phyloP scores from a whole-genome alignment of 1,140 invertebrate genomes.

The Trichogramma pretiosum region DNA sequence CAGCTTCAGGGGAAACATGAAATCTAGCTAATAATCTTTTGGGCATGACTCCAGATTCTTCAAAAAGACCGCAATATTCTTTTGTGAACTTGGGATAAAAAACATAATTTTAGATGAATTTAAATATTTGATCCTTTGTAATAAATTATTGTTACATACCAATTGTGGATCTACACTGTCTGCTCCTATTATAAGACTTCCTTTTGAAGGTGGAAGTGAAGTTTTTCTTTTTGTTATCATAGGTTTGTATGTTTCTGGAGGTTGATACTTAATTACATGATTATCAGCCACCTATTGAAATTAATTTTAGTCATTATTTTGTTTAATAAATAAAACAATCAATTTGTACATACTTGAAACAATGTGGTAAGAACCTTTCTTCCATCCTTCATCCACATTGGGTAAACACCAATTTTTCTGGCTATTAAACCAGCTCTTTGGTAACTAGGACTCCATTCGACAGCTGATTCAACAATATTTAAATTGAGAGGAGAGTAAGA shows the following conservation, averaged over 20 bases:
- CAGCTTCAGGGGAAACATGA: conserved; percentile 75
- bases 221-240: conserved; percentile 37
- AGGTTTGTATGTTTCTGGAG: conserved; percentile 70
- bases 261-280: conserved; percentile 87
- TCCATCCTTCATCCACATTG: conserved; percentile 86
- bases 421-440: conserved; percentile 79
- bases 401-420: conserved; percentile 86
- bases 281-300: conserved; percentile 77
- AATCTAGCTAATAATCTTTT: conserved; percentile 80
- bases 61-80: conserved; percentile 83
- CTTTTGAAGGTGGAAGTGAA: conserved; percentile 46
- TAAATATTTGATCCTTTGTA: not conserved
- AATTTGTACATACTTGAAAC: conserved; percentile 61
- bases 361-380: conserved; percentile 69
- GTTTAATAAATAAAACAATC: conserved; percentile 4
- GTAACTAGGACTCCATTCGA: conserved; percentile 55
- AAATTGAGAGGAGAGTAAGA: conserved; percentile 46
- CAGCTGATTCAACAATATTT: conserved; percentile 45
- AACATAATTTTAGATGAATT: not conserved
- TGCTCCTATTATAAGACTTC: conserved; percentile 80
- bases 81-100: conserved; percentile 60
- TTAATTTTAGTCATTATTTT: not conserved
- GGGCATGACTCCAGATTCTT: conserved; percentile 76
- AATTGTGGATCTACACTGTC: conserved; percentile 74
- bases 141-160: conserved; percentile 33